These are phyloP conservation scores for Nymphalis urticae DNA, from an alignment of 2,888 invertebrate species.

Conservation along the genomic window DNA sequence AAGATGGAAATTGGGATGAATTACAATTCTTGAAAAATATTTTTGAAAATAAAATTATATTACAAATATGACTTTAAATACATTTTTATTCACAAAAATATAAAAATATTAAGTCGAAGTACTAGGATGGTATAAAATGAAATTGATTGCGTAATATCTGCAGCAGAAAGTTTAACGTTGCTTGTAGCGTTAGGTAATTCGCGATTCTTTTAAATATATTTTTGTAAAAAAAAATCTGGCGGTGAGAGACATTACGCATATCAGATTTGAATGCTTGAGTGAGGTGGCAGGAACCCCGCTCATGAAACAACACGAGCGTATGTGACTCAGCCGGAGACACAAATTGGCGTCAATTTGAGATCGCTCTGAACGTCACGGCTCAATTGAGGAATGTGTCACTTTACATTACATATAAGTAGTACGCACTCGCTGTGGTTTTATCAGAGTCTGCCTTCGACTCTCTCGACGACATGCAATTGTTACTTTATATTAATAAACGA, in stretches of 20 bases:
- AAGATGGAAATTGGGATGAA: too few relatives aligned
- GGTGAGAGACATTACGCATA: background rate
- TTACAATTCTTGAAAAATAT: too few relatives aligned
- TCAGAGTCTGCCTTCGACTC: slow-evolving; percentile 17
- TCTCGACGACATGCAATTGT: slow-evolving; percentile 22
- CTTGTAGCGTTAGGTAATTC: too few relatives aligned
- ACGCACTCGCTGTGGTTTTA: slow-evolving; percentile 25
- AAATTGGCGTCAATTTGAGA: slow-evolving; percentile 80
- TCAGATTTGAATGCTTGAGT: slow-evolving; percentile 17
- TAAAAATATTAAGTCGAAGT: too few relatives aligned
- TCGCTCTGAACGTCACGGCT: slow-evolving; percentile 64
- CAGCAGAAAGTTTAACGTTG: too few relatives aligned
- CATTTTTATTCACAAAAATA: too few relatives aligned
- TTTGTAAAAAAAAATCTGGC: too few relatives aligned
- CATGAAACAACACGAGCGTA: slow-evolving; percentile 34
- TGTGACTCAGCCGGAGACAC: slow-evolving; percentile 74
- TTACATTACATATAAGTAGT: slow-evolving; percentile 51
- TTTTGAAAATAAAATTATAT: too few relatives aligned
- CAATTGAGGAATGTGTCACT: slow-evolving; percentile 81
- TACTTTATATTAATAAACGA: slow-evolving; percentile 33
- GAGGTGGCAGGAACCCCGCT: slow-evolving; percentile 22
- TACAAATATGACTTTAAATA: too few relatives aligned
- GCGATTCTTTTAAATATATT: too few relatives aligned
- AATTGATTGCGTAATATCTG: too few relatives aligned
- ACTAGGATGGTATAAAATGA: too few relatives aligned